These are phyloP conservation scores for Patiria pectinifera DNA, from an alignment of 53 echinoderm and acorn worm genomes.

Conservation along the genomic window DNA sequence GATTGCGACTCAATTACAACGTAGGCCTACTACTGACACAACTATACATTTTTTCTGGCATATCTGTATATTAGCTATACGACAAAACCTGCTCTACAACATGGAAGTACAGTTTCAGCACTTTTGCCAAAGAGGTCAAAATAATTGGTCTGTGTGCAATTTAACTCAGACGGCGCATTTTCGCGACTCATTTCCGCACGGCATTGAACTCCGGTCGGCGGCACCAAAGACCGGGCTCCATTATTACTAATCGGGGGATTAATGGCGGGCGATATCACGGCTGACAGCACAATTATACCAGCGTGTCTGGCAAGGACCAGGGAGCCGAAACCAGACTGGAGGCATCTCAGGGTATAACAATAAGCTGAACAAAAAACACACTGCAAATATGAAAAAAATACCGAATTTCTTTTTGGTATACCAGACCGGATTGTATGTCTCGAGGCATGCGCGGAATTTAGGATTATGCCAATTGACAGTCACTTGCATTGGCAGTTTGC, in stretches of 20 bases:
- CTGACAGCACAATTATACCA: conserved; percentile 15
- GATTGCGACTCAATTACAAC: no score
- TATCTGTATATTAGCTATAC: no score
- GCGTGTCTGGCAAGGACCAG: not conserved
- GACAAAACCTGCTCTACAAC: no score
- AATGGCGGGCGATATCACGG: conserved; percentile 25
- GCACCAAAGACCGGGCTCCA: not conserved
- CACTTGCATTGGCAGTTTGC: not conserved
- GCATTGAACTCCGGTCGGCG: conserved; percentile 23
- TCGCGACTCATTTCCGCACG: conserved; percentile 36
- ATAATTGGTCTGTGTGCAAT: not conserved
- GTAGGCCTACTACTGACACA: no score
- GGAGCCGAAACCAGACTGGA: not conserved
- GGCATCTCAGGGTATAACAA: not conserved
- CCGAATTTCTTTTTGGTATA: not conserved
- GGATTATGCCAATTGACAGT: not conserved
- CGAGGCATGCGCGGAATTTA: not conserved
- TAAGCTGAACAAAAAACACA: not conserved
- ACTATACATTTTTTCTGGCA: no score
- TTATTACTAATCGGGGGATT: conserved; percentile 31
- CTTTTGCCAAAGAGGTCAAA: not conserved
- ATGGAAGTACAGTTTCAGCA: no score
- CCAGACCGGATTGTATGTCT: not conserved
- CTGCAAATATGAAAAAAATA: not conserved
- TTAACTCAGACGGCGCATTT: not conserved